Conservation (phyloP, 1,140 invertebrate genomes). For the Riptortus pedestris region DNA sequence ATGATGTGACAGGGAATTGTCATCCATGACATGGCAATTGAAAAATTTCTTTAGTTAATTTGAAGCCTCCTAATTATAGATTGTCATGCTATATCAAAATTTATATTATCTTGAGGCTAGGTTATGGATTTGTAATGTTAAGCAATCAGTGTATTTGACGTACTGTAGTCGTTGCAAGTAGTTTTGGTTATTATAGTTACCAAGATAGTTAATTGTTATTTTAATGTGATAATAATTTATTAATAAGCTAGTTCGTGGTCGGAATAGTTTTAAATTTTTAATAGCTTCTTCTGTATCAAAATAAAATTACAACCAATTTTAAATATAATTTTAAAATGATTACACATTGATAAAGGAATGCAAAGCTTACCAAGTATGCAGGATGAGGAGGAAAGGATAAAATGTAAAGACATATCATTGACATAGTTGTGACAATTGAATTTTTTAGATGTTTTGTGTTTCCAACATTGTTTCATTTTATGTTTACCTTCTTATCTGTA, state of each 20-base stretch:
- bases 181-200: not conserved
- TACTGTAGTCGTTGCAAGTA: not conserved
- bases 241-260: no score
- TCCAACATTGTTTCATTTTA: not conserved
- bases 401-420: slow-evolving; percentile 14
- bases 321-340: not conserved
- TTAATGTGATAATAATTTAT: no score
- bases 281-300: no score
- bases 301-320: no score
- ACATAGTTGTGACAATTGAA: no score
- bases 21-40: not conserved
- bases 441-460: not conserved
- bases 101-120: slow-evolving; percentile 17
- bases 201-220: no score
- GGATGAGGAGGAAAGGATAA: slow-evolving; percentile 22
- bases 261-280: no score
- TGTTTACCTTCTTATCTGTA: slow-evolving; percentile 19
- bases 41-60: slow-evolving; percentile 2
- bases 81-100: slow-evolving; percentile 10
- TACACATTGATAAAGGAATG: no score
- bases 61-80: slow-evolving; percentile 4
- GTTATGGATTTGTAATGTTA: slow-evolving; percentile 5
- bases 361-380: slow-evolving; percentile 11
- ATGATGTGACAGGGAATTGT: not conserved
- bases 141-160: slow-evolving; percentile 1